Evolutionary conservation across 2,888 invertebrate species (phyloP).

Genomic region (Cryptus armator): DNA sequence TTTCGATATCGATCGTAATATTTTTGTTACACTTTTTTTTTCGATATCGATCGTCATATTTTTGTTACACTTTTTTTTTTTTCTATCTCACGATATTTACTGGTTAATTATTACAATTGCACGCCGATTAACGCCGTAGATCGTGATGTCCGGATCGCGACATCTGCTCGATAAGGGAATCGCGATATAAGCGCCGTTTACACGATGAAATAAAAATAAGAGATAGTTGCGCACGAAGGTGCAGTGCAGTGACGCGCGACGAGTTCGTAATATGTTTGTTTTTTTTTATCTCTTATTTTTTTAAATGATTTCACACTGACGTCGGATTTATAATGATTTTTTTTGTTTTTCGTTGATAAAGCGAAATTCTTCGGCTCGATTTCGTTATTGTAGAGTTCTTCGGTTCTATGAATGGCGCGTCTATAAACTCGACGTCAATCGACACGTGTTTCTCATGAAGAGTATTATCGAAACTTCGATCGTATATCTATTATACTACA

Average conservation of each 20-base stretch:
- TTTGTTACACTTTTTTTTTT: background rate
- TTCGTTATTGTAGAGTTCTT: background rate
- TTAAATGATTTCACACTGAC: background rate
- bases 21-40: background rate
- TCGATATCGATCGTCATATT: background rate
- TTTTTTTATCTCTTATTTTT: background rate
- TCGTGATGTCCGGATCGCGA: constrained; percentile 17
- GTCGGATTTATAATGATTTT: background rate
- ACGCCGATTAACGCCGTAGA: background rate
- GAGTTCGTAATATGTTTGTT: background rate
- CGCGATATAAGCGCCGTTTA: constrained; percentile 21
- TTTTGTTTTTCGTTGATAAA: constrained; percentile 8
- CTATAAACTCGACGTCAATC: background rate
- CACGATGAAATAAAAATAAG: constrained; percentile 9
- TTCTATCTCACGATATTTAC: background rate
- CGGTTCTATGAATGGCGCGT: background rate
- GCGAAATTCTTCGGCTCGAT: background rate
- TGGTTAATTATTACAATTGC: background rate
- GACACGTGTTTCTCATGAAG: constrained; percentile 18
- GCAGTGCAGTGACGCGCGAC: constrained; percentile 12
- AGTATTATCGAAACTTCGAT: background rate
- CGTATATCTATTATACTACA: background rate
- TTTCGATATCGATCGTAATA: too few species aligned
- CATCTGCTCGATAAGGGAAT: constrained; percentile 44
- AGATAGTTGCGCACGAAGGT: constrained; percentile 14